Percentiles rank a stretch among this genome's conserved stretches.
phyloP scores from a whole-genome alignment of 2,113 vertebrate genomes.

The Notarius quadriscutis region DNA sequence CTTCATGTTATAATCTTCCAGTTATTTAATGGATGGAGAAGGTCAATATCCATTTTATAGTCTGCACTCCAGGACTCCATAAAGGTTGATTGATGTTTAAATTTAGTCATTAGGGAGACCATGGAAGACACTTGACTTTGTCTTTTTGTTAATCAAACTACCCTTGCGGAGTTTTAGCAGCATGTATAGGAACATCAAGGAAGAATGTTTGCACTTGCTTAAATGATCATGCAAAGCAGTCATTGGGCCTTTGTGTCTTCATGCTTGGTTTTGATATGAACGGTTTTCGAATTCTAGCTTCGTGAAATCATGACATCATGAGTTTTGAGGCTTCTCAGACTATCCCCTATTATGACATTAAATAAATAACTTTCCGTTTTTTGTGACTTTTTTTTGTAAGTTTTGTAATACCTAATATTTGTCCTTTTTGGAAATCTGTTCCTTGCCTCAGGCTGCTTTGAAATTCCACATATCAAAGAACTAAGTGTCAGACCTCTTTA shows the following conservation, averaged over 20 bases:
- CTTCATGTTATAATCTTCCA: background rate
- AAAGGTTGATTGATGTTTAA: background rate
- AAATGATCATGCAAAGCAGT: background rate
- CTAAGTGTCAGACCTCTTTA: background rate
- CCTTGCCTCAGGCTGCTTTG: background rate
- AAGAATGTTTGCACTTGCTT: background rate
- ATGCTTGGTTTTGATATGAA: background rate
- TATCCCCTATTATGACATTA: background rate
- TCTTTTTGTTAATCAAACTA: background rate
- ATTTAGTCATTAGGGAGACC: background rate
- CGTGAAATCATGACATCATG: background rate
- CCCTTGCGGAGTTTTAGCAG: background rate
- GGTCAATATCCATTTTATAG: background rate
- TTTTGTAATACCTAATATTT: background rate
- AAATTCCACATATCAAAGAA: background rate
- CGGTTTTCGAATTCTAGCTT: background rate
- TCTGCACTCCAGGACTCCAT: background rate
- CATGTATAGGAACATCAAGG: background rate
- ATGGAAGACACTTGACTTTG: background rate
- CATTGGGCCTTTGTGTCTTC: background rate
- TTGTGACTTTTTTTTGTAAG: background rate
- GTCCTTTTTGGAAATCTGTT: background rate
- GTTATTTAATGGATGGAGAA: background rate
- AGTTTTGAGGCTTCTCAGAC: background rate
- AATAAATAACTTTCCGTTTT: background rate